A percentile compares a stretch with the other conserved stretches of the same genome.
Conservation (phyloP, 2,888 invertebrate genomes). For the Drosophila mimica region DNA sequence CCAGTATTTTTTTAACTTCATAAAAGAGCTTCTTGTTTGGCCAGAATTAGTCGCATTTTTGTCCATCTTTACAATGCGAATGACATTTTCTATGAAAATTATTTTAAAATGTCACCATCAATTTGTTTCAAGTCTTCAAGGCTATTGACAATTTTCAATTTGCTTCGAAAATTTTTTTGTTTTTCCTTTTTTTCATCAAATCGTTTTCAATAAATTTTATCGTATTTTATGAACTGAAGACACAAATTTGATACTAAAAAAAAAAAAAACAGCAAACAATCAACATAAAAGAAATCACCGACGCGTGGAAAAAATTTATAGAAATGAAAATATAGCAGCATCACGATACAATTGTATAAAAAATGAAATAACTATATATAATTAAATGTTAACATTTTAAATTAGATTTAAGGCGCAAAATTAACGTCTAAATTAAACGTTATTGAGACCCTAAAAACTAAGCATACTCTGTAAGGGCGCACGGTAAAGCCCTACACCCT, state of each 20-base stretch:
- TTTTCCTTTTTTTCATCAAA: too few relatives aligned
- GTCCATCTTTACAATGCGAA: too few relatives aligned
- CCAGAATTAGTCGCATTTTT: too few relatives aligned
- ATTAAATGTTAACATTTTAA: conserved; percentile 75
- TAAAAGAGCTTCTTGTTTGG: too few relatives aligned
- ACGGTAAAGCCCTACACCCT: not conserved
- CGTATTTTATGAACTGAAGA: too few relatives aligned
- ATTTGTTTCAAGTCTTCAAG: too few relatives aligned
- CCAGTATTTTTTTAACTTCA: too few relatives aligned
- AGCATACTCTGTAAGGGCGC: conserved; percentile 25
- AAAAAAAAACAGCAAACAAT: conserved; percentile 25
- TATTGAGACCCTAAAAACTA: conserved; percentile 39
- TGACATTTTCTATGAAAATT: too few relatives aligned
- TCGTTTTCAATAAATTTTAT: too few relatives aligned
- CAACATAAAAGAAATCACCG: conserved; percentile 5
- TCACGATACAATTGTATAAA: conserved; percentile 47
- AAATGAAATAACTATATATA: conserved; percentile 42
- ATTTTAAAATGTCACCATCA: too few relatives aligned
- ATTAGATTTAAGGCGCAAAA: conserved; percentile 67
- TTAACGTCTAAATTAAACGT: conserved; percentile 73
- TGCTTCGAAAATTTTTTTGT: too few relatives aligned
- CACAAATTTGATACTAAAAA: not conserved
- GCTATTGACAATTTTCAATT: too few relatives aligned
- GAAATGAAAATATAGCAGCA: conserved; percentile 10
- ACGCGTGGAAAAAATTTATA: conserved; percentile 35